These are phyloP conservation scores for Anisognathus igniventris DNA, from an alignment of 2,797 vertebrate genomes.

Conservation along the genomic window DNA sequence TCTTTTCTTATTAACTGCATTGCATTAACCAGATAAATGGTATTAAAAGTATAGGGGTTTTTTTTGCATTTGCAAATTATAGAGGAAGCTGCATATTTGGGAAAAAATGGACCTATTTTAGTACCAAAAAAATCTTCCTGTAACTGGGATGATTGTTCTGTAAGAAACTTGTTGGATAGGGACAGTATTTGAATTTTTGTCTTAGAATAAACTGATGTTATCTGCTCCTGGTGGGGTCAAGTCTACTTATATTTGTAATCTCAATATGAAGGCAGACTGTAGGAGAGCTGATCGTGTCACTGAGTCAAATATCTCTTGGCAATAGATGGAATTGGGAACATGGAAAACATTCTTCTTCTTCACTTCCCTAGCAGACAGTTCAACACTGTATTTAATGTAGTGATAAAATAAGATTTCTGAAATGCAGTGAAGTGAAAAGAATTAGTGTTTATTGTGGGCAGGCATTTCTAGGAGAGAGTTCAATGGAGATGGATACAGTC, in stretches of 20 bases:
- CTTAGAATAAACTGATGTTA: neutral
- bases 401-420: neutral
- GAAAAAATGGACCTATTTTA: neutral
- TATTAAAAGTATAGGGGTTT: neutral
- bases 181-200: constrained; percentile 7
- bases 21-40: neutral
- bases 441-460: neutral
- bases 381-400: neutral
- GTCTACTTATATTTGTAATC: neutral
- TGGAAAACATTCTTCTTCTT: neutral
- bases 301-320: neutral
- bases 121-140: neutral
- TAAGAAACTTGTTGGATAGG: neutral
- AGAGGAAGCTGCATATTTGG: neutral
- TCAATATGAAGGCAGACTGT: neutral
- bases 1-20: neutral
- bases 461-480: neutral
- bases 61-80: neutral
- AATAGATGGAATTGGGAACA: neutral
- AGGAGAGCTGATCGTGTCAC: neutral
- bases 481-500: neutral
- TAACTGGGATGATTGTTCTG: neutral
- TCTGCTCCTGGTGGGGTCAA: neutral
- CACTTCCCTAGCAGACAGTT: neutral
- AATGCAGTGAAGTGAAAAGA: neutral